Conservation (phyloP, 2,113 vertebrate genomes). For the Puntigrus tetrazona region DNA sequence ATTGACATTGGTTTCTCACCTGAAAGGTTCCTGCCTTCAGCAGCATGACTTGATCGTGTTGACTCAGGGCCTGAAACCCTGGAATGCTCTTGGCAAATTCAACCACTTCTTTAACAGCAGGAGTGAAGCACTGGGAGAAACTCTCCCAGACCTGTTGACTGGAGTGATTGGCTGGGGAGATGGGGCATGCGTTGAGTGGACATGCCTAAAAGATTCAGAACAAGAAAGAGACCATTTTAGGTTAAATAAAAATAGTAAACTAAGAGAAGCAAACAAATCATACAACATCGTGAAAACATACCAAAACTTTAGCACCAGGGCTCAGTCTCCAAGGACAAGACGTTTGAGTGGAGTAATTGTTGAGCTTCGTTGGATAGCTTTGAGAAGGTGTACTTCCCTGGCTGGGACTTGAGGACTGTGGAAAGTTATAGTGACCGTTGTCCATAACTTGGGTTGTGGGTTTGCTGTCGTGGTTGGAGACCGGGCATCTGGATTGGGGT, state of each 20-base stretch:
- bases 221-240: background rate
- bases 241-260: background rate
- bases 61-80: constrained; percentile 77
- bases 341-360: constrained; percentile 57
- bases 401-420: constrained; percentile 65
- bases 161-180: constrained; percentile 65
- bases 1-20: constrained; percentile 58
- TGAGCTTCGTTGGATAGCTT: constrained; percentile 55
- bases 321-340: constrained; percentile 74
- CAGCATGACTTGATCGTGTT: constrained; percentile 80
- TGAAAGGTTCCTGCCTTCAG: constrained; percentile 83
- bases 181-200: constrained; percentile 75
- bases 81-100: constrained; percentile 81
- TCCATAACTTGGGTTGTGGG: constrained; percentile 63
- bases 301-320: constrained; percentile 75
- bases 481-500: constrained; percentile 50
- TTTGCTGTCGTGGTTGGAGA: constrained; percentile 60
- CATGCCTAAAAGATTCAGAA: constrained; percentile 71
- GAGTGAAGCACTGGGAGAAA: constrained; percentile 80
- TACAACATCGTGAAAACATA: constrained; percentile 52
- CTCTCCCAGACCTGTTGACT: constrained; percentile 79
- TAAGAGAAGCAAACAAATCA: background rate
- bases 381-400: constrained; percentile 56
- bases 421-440: constrained; percentile 64
- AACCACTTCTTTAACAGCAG: constrained; percentile 80